These are phyloP conservation scores for Orthosia gothica DNA, from an alignment of 2,888 invertebrate species.

Conservation along the genomic window DNA sequence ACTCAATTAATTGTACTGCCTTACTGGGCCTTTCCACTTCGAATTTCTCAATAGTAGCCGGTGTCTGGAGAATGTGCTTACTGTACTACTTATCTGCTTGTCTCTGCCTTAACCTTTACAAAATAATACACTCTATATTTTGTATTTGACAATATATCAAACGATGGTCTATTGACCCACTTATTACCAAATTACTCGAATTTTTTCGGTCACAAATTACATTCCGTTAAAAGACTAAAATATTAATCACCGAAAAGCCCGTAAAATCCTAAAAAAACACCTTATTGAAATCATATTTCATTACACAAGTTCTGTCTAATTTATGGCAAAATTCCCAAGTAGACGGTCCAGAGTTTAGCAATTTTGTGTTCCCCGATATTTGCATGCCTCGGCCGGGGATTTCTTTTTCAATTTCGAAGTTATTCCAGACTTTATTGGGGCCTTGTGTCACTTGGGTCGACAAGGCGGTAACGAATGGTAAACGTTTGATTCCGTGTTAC, in stretches of 20 bases:
- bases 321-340: conserved; percentile 63
- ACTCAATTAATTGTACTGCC: neutral
- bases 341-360: conserved; percentile 75
- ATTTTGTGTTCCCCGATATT: conserved; percentile 82
- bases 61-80: too few species aligned
- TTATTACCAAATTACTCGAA: neutral
- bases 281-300: conserved; percentile 68
- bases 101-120: neutral
- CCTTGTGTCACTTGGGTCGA: conserved; percentile 80
- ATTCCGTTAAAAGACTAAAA: neutral
- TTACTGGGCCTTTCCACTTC: too few species aligned
- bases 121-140: too few species aligned
- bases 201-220: neutral
- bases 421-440: conserved; percentile 86
- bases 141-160: neutral
- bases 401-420: conserved; percentile 89
- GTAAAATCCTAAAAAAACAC: conserved; percentile 25
- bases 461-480: conserved; percentile 71
- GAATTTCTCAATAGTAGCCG: too few species aligned
- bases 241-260: conserved; percentile 13
- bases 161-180: neutral
- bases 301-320: conserved; percentile 64
- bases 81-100: neutral
- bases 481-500: conserved; percentile 51
- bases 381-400: conserved; percentile 81